A percentile compares a stretch with the other conserved stretches of the same genome.
These are phyloP conservation scores for Turritopsis rubra DNA, from an alignment of 30 jellyfish, hydroid and myxozoan species.

Conservation along the genomic window DNA sequence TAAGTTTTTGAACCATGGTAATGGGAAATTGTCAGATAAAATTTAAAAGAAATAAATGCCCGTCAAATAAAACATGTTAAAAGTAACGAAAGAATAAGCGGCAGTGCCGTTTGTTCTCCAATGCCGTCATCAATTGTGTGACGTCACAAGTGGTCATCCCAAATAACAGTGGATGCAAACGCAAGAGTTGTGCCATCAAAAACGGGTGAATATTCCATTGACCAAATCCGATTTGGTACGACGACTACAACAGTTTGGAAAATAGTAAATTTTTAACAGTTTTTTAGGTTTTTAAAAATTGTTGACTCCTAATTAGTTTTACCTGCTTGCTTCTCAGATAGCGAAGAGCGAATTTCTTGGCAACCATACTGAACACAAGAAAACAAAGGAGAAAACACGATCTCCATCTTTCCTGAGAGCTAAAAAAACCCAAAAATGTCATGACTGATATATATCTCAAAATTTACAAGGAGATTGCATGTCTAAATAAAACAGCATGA, in stretches of 20 bases:
- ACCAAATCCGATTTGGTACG: conserved; percentile 56
- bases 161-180: conserved; percentile 34
- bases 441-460: too few species aligned
- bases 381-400: not conserved
- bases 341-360: not conserved
- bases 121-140: not conserved
- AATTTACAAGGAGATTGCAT: too few species aligned
- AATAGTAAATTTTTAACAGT: not conserved
- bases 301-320: too few species aligned
- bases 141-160: conserved; percentile 34
- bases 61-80: too few species aligned
- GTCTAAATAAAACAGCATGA: too few species aligned
- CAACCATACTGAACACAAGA: not conserved
- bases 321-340: not conserved
- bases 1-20: too few species aligned
- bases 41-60: too few species aligned
- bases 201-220: conserved; percentile 29
- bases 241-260: conserved; percentile 26
- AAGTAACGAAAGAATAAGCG: too few species aligned
- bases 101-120: too few species aligned
- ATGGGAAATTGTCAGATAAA: too few species aligned
- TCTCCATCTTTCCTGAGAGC: conserved; percentile 5
- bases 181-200: conserved; percentile 42
- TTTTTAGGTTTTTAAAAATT: too few species aligned
- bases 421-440: not conserved